Evolutionary conservation across 2,113 vertebrate species (phyloP).

Genomic region (Silurus meridionalis): DNA sequence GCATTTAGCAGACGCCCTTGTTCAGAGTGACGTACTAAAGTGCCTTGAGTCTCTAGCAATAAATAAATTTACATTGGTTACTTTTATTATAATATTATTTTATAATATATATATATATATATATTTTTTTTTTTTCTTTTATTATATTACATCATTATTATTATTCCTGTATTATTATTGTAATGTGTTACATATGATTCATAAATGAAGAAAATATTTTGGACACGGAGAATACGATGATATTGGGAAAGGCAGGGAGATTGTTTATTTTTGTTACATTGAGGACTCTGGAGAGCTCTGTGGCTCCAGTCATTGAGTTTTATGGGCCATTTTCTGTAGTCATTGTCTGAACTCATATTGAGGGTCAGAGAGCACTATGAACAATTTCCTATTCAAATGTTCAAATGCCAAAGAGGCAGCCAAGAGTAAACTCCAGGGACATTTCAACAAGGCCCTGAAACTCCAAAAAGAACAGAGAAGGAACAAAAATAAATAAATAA

Average conservation of each 20-base stretch:
- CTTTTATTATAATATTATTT: no score
- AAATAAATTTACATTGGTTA: no score
- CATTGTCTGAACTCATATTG: background rate
- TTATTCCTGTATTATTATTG: no score
- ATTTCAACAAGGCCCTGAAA: background rate
- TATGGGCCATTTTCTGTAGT: background rate
- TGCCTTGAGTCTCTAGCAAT: no score
- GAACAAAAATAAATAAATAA: background rate
- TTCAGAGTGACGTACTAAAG: no score
- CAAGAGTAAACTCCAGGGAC: background rate
- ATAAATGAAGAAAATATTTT: background rate
- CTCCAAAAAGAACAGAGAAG: background rate
- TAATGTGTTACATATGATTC: background rate
- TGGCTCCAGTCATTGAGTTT: background rate
- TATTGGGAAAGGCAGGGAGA: background rate
- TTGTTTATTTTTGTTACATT: background rate
- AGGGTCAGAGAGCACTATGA: constrained; percentile 7
- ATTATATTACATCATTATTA: no score
- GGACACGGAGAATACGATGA: background rate
- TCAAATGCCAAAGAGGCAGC: constrained; percentile 1
- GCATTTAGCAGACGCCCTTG: no score
- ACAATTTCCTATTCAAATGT: background rate
- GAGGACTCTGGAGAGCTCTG: background rate
- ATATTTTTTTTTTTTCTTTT: no score
- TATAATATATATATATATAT: no score